These are phyloP conservation scores for Xyrichtys novacula DNA, from an alignment of 2,797 vertebrate genomes.

Conservation along the genomic window DNA sequence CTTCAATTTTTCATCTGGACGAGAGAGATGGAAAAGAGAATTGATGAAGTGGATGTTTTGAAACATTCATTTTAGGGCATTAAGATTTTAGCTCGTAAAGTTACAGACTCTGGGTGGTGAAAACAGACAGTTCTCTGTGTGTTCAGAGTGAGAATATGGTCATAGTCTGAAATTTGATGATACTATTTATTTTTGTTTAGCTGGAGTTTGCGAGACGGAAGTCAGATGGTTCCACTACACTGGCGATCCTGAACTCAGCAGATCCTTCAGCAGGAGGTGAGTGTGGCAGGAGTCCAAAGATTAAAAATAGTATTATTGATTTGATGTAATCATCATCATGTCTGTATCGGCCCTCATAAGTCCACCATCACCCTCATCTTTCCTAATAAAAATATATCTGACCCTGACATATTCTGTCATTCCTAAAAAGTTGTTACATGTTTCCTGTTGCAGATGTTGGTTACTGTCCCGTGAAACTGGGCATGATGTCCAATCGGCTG, in stretches of 20 bases:
- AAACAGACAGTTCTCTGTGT: background rate
- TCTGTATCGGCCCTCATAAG: no score
- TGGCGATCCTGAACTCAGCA: conserved; percentile 93
- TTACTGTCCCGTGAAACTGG: conserved; percentile 92
- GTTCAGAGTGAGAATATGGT: background rate
- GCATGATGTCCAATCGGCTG: conserved; percentile 93
- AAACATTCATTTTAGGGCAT: no score
- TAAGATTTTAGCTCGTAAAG: background rate
- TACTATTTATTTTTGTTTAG: conserved; percentile 71
- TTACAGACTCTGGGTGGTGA: no score
- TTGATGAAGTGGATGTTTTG: no score
- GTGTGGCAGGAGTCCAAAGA: conserved; percentile 20
- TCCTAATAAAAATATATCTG: no score
- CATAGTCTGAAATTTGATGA: background rate
- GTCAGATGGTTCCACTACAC: conserved; percentile 93
- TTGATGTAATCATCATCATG: no score
- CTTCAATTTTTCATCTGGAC: background rate
- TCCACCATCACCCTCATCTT: no score
- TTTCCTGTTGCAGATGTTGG: conserved; percentile 85
- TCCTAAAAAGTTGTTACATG: background rate
- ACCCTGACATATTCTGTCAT: no score
- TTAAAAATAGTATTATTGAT: no score
- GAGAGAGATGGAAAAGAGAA: background rate
- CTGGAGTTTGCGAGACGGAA: conserved; percentile 93
- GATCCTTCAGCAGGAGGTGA: conserved; percentile 90